Conservation (phyloP, 2,113 vertebrate genomes). For the Thinocorus orbignyianus region DNA sequence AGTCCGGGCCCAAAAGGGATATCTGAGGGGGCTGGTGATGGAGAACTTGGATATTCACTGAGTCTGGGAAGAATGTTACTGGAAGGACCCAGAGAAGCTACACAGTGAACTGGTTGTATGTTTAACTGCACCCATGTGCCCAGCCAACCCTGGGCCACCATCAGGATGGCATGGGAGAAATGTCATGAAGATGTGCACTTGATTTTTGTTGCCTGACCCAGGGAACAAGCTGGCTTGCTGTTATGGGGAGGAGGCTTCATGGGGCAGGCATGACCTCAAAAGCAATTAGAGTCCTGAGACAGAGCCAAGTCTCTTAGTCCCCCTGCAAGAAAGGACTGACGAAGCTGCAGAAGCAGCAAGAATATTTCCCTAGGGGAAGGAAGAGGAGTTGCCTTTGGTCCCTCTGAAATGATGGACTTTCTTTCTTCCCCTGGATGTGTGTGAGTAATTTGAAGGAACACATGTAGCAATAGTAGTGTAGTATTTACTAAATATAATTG, state of each 20-base stretch:
- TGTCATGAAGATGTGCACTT: fast-evolving
- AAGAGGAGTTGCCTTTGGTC: not conserved
- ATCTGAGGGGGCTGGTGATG: not conserved
- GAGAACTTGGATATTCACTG: not conserved
- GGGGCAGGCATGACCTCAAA: not conserved
- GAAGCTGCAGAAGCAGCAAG: not conserved
- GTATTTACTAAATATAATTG: constrained; percentile 33
- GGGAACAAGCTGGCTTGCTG: not conserved
- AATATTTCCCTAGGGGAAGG: not conserved
- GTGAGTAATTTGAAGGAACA: not conserved
- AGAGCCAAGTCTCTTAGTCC: not conserved
- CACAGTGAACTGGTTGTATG: not conserved
- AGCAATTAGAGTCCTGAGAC: not conserved
- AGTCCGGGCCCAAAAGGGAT: not conserved
- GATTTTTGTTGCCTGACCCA: not conserved
- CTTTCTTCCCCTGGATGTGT: not conserved
- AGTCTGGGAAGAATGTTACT: not conserved
- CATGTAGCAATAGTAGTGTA: not conserved
- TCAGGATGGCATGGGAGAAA: not conserved
- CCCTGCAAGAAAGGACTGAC: not conserved
- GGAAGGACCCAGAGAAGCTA: not conserved
- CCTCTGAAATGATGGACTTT: not conserved
- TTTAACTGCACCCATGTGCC: not conserved
- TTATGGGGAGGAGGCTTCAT: not conserved
- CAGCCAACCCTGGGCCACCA: not conserved